A percentile compares a stretch with the other conserved stretches of the same genome.
Evolutionary conservation across 2,888 invertebrate genomes (phyloP).

Genomic region (Brachynemurus nebulosus): DNA sequence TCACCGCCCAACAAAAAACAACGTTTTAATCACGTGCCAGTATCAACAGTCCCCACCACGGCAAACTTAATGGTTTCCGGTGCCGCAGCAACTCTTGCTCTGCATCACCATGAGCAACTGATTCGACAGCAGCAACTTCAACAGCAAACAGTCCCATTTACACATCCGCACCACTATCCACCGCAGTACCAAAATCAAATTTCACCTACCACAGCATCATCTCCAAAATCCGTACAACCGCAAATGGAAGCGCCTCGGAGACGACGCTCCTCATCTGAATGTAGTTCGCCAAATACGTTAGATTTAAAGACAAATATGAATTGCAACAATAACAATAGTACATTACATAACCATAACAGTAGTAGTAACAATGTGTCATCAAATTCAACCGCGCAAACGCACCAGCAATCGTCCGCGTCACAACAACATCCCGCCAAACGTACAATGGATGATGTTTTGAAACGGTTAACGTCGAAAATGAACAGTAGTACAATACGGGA

Average conservation of each 20-base stretch:
- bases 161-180: background rate
- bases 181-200: background rate
- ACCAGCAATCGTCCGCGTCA: background rate
- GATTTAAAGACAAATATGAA: conserved; percentile 46
- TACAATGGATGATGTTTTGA: conserved; percentile 85
- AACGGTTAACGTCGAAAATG: conserved; percentile 73
- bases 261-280: conserved; percentile 46
- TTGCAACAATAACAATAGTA: conserved; percentile 47
- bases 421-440: conserved; percentile 48
- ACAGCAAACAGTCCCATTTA: conserved; percentile 9
- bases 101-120: conserved; percentile 40
- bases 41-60: conserved; percentile 15
- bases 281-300: conserved; percentile 51
- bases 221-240: conserved; percentile 7
- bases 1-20: conserved; percentile 32
- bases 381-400: conserved; percentile 11
- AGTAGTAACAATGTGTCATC: conserved; percentile 11
- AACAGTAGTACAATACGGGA: conserved; percentile 60
- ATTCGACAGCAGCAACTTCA: conserved; percentile 28
- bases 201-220: background rate
- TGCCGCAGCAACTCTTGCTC: conserved; percentile 22
- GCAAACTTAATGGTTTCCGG: conserved; percentile 23
- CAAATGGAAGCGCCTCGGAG: conserved; percentile 18
- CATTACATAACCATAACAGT: conserved; percentile 47
- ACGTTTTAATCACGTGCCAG: conserved; percentile 21